Evolutionary conservation across 2,888 invertebrate species (phyloP), one percentile per base, ranked within the genome.

Genomic region (Sesia apiformis): DNA sequence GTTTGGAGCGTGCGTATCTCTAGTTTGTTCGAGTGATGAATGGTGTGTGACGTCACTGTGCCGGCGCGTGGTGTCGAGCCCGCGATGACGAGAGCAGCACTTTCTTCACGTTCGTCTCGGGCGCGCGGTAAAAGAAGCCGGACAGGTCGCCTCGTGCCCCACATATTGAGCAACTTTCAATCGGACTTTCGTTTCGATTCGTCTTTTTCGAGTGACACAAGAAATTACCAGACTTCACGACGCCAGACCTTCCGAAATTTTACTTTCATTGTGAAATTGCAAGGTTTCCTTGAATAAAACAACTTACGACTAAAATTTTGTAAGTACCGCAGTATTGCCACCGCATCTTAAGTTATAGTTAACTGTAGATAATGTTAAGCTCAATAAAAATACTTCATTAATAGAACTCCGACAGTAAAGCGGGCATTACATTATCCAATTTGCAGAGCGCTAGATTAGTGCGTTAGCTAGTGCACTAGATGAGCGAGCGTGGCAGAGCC

Each of bases 131-230:
- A 59, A 67, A 74, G 69, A 68, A 72, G 76, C 76, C 80, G 79
- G 81, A 80, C 77, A 72, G 78, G 72, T 70, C 76, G 76, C 69
- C 75, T 67, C 69, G 72, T 81, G 86, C 65, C 84, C 85, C 84
- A 89, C 87, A 88, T 88, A 85, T 82, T 77, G 70, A 70, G 70
- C 86, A 87, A 89, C 89, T 89, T 89, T 89, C 89, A 84, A 86
- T 87, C 77, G 72, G 76, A 88, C 87, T 87, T 88, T 87, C 87
- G 81, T 81, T 83, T 76, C 72, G 76, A 76, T 72, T 78, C 68
- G 72, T 76, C 76, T 81, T 84, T 81, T 84, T 79, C 60, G 63
- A 66, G 63, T 74, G 72, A 74, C 72, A 70, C 70, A 72, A 69
- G 49, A 70, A 69, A 72, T 66, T 65, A 67, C 74, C 81, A 84